Evolutionary conservation across 2,113 vertebrate genomes (phyloP).

Genomic region (Ptilonorhynchus violaceus): DNA sequence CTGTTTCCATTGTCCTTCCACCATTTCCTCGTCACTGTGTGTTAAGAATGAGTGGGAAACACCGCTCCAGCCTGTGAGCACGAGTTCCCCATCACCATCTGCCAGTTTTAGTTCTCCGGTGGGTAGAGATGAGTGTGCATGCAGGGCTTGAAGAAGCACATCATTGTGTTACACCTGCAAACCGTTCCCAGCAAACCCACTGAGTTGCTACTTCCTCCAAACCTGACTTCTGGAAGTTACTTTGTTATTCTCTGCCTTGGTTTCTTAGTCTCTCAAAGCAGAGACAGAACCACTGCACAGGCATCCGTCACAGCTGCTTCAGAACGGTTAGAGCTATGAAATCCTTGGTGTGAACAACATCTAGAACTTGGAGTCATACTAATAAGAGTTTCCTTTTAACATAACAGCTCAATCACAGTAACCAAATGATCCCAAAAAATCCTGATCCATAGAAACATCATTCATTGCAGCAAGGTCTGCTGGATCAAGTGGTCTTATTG

Average conservation of each 20-base stretch:
- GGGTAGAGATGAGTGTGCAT: fast-evolving
- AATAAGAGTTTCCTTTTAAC: not conserved
- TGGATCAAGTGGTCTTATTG: not conserved
- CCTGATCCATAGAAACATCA: not conserved
- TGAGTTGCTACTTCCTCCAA: not conserved
- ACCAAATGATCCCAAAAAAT: not conserved
- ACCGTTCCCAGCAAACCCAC: not conserved
- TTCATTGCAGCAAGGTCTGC: not conserved
- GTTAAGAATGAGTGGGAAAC: not conserved
- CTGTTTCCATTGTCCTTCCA: not conserved
- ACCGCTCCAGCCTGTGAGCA: not conserved
- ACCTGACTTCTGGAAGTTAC: not conserved
- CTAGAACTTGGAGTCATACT: not conserved
- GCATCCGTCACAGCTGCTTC: not conserved
- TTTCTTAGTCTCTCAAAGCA: not conserved
- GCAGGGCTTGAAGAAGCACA: not conserved
- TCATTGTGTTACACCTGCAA: not conserved
- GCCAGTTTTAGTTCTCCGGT: not conserved
- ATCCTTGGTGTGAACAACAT: not conserved
- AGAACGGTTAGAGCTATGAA: not conserved
- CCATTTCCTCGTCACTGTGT: not conserved
- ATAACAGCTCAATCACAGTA: not conserved
- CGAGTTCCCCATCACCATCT: not conserved
- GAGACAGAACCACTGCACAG: not conserved
- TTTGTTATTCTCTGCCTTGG: not conserved